A percentile compares a stretch with the other conserved stretches of the same genome.
phyloP scores from a whole-genome alignment of 1,140 invertebrate genomes.

The Lerema accius region DNA sequence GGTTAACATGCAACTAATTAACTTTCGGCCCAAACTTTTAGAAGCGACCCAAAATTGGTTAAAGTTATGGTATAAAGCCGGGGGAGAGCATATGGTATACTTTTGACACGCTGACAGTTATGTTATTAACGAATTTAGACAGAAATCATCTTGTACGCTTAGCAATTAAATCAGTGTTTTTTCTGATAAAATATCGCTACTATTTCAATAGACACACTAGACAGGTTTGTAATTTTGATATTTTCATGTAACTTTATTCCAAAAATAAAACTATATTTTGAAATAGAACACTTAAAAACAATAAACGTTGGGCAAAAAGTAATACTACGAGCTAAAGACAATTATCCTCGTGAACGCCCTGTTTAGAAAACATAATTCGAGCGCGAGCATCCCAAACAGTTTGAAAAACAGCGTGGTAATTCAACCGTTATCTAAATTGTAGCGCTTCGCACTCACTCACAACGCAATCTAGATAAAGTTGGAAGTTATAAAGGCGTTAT shows the following conservation, averaged over 20 bases:
- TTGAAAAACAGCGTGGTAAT: constrained; percentile 5
- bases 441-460: constrained; percentile 41
- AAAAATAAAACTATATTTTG: too few relatives aligned
- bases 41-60: constrained; percentile 26
- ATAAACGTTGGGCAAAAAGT: too few relatives aligned
- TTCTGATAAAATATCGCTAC: too few relatives aligned
- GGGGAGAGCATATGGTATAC: constrained; percentile 20
- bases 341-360: too few relatives aligned
- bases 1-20: constrained; percentile 35
- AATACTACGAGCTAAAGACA: too few relatives aligned
- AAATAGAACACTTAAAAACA: too few relatives aligned
- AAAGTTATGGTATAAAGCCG: constrained; percentile 18
- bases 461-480: constrained; percentile 44
- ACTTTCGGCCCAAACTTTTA: constrained; percentile 15
- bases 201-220: too few relatives aligned
- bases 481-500: constrained; percentile 41
- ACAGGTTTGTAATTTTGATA: too few relatives aligned
- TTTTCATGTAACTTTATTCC: too few relatives aligned
- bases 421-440: constrained; percentile 49
- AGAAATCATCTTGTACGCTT: not conserved
- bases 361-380: constrained; percentile 3
- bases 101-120: constrained; percentile 13
- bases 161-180: too few relatives aligned
- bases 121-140: constrained; percentile 3
- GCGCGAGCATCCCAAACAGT: not conserved